Conservation (phyloP, 2,888 invertebrate genomes). For the Leucophenga maculata region DNA sequence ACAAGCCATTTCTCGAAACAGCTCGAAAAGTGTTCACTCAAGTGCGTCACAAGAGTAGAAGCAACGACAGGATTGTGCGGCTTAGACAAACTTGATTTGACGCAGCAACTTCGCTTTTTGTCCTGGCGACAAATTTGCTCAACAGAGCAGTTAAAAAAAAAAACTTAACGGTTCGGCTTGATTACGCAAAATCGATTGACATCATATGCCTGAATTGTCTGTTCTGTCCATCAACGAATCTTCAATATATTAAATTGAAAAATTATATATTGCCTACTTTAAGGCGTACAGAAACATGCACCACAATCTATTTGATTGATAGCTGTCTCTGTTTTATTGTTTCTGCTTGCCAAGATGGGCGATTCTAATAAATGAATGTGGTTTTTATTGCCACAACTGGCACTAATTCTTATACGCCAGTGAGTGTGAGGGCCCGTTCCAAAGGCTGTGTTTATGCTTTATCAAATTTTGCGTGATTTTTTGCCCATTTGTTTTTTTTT, state of each 20-base stretch:
- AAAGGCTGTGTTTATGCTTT: background rate
- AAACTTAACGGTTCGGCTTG: constrained; percentile 19
- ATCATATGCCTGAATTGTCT: constrained; percentile 46
- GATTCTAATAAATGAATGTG: constrained; percentile 24
- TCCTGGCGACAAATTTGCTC: constrained; percentile 7
- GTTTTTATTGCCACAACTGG: constrained; percentile 14
- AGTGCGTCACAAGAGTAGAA: background rate
- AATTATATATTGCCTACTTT: constrained; percentile 37
- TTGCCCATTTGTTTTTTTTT: background rate
- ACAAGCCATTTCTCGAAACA: background rate
- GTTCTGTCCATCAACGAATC: background rate
- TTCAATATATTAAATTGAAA: constrained; percentile 55
- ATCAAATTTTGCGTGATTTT: constrained; percentile 5
- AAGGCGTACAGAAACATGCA: constrained; percentile 30
- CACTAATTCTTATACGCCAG: background rate
- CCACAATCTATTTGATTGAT: constrained; percentile 21
- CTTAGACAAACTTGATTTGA: constrained; percentile 12
- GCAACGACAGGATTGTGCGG: background rate
- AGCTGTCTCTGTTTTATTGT: constrained; percentile 7
- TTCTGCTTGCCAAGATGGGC: background rate
- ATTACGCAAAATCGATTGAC: constrained; percentile 53
- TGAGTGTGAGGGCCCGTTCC: background rate
- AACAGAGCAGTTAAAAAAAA: background rate
- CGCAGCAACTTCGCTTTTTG: background rate
- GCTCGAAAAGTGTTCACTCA: background rate